Conservation (phyloP, 2,797 vertebrate genomes). For the Dipus sagitta region DNA sequence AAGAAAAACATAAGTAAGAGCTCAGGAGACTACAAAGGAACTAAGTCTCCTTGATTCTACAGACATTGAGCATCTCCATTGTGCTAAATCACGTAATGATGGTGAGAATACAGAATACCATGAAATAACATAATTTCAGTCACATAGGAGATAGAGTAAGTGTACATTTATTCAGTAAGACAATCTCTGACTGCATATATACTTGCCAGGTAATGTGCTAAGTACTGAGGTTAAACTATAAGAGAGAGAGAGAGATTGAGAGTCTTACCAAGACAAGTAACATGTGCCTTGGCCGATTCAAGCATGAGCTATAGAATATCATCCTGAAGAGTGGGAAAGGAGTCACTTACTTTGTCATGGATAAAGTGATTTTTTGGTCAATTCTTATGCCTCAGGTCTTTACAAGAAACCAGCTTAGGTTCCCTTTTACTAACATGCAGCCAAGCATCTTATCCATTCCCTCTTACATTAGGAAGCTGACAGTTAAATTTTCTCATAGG, state of each 20-base stretch:
- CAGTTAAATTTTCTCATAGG: conserved; percentile 17
- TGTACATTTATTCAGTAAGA: background rate
- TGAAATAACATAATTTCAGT: conserved; percentile 6
- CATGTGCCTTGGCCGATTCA: background rate
- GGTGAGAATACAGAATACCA: background rate
- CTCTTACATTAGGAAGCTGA: background rate
- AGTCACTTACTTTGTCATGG: background rate
- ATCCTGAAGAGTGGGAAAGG: background rate
- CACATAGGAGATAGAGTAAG: background rate
- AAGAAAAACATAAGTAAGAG: conserved; percentile 2
- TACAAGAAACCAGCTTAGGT: background rate
- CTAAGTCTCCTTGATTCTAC: conserved; percentile 19
- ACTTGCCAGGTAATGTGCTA: background rate
- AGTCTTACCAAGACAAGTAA: background rate
- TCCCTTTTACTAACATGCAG: conserved; percentile 12
- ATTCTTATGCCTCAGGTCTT: background rate
- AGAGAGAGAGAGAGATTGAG: conserved; percentile 1
- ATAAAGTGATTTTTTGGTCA: conserved; percentile 3
- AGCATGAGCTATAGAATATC: background rate
- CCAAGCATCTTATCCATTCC: background rate
- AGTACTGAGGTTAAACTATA: background rate
- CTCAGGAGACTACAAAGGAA: background rate
- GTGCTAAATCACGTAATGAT: background rate
- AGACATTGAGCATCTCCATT: background rate
- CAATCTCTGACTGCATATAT: background rate